Base-by-base conservation (phyloP, 2,888 invertebrate genomes). In the Julus scanicus region DNA sequence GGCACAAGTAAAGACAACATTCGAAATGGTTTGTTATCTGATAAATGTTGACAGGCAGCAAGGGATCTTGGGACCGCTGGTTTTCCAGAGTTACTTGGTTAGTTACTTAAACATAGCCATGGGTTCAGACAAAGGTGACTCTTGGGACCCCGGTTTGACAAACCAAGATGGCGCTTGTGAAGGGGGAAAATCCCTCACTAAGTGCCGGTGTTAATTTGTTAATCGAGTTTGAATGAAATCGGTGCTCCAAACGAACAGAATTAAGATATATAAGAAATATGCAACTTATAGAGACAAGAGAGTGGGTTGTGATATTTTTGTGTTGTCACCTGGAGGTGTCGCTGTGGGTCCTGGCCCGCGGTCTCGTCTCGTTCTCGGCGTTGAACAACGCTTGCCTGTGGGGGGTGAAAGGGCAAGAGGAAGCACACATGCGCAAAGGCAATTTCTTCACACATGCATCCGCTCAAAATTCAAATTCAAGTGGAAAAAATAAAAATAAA, bases 331-430 rank as follows among this genome's bases (percentile, higher is more conserved):
- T 84, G 84, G 44, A 84, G 84, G 84, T 48, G 84, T 84, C 84
- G 84, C 84, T 84, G 84, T 48, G 84, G 40, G 84, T 84, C 84
- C 84, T 84, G 84, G 84, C 84, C 44, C 84, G 84, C 40, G 84
- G 84, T 84, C 84, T 84, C 84, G 84, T 84, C 84, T 84, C 84
- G 48, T 84, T 84, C 84, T 48, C 84, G 84, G 84, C 48, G 84
- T 84, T 48, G 84, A 84, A 84, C 84, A 84, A 84, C 40, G 84
- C 48, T 48, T 40, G 84, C 84, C 84, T 84, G 84, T 84, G 84
- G 84, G 84, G 48, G 48, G 84, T 40, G 84, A 48, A 84, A 84
- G 84, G 71, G 71, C 71, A 29, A 71, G 71, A 71, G 71, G 71
- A 71, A 71, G 84, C 84, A 84, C 84, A 84, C 71, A 71, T 71